These are phyloP conservation scores for Oceanodroma tethys DNA, from an alignment of 2,113 vertebrate species.

Conservation along the genomic window DNA sequence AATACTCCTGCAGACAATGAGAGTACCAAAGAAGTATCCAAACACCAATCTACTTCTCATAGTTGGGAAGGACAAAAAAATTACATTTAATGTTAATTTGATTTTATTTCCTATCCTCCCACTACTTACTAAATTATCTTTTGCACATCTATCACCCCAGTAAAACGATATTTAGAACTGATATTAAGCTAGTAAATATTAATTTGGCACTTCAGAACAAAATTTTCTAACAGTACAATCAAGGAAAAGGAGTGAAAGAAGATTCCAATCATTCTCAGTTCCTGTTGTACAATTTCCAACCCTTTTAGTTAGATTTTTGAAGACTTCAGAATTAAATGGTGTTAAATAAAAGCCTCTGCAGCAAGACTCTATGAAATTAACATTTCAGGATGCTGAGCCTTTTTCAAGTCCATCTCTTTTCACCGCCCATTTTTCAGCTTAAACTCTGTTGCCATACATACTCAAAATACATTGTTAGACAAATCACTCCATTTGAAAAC, in stretches of 20 bases:
- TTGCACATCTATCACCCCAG: rapidly evolving
- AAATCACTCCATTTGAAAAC: not conserved
- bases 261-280: not conserved
- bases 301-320: not conserved
- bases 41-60: not conserved
- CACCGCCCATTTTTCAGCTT: not conserved
- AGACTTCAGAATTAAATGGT: not conserved
- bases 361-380: not conserved
- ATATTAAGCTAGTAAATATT: not conserved
- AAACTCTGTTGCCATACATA: not conserved
- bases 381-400: not conserved
- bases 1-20: not conserved
- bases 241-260: not conserved
- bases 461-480: not conserved
- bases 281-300: not conserved
- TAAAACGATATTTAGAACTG: not conserved
- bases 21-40: not conserved
- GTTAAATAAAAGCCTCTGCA: not conserved
- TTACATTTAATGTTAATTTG: not conserved
- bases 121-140: not conserved
- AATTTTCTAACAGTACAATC: not conserved
- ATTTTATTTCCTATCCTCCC: not conserved
- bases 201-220: not conserved
- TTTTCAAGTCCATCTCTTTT: not conserved
- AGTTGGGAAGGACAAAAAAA: not conserved